Base-by-base conservation (phyloP, 2,113 vertebrate genomes). In the Epinephelus lanceolatus region DNA sequence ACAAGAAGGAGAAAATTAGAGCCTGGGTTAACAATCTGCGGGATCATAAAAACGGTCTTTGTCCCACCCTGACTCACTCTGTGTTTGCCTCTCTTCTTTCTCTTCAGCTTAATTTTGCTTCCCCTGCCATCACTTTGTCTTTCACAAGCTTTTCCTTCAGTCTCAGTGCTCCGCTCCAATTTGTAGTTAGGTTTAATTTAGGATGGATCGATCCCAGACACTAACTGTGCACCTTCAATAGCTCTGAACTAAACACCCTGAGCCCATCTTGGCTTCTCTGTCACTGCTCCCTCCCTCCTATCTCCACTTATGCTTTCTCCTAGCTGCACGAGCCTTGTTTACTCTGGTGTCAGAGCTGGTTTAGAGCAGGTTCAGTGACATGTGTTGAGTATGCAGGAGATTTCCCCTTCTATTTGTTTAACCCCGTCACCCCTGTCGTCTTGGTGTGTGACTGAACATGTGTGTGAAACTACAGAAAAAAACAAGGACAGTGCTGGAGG, bases 391-490 rank as follows among this genome's bases (percentile, higher is more conserved):
- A 80, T 89, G 85, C 65, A 11, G 78, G 60, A 85, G 52, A 84
- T 73, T 83, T 84, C 45, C 3, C 23, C 71, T 73, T 85, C 47
- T 90, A 52, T 93, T 92, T 86, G 80, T 91, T 87, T 90, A 92
- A 90, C 91, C 86, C 78, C 47, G 21, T 76, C 52, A 81, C 78
- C 86, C 55, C 69, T 68, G 75, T 86, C 84, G 61, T 69, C 42
- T 80, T 33, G 11, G 40, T 21, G 71, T 14, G 67, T 33, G 42
- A 23, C 30, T 61, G 30, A 4, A 15, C 45, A 11, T 59, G 37
- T 47, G 61, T 52, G 51, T 23, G 40, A 63, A 81, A 56, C 40
- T 53, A 25, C 7, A 23, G 25, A 42, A 40, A 71, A 59, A 60
- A 69, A 45, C 63, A 49, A 63, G 51, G 55, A 49, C 21, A 25